Evolutionary conservation across 2,113 vertebrate genomes (phyloP), one percentile per base, ranked within the genome.

Genomic region (Thinocorus orbignyianus): DNA sequence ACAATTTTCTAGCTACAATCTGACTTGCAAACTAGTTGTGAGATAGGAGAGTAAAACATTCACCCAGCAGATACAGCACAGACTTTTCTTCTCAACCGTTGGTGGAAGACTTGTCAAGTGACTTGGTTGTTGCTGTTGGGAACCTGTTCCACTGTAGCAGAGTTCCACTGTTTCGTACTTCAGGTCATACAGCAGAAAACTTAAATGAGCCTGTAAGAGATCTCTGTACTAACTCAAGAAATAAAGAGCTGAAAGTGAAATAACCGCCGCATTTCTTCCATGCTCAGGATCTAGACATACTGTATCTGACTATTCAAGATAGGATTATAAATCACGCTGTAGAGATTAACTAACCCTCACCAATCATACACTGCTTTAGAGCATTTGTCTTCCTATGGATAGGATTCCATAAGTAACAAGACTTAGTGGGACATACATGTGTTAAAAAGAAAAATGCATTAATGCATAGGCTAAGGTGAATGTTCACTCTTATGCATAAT

Each of bases 281-380:
- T 84, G 37, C 73, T 92, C 84, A 91, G 72, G 35, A 95, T 16
- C 24, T 90, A 60, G 5, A 24, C 44, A 90, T 92, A 95, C 78
- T 92, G 64, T 97, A 62, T 86, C 64, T 93, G 89, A 96, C 39
- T 94, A 25, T 81, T 74, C 30, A 48, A 84, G 30, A 89, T 84
- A 86, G 70, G 73, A 96, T 94, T 97, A 96, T 98, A 97, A 97
- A 98, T 98, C 96, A 92, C 68, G 25, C 51, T 85, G 51, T 33
- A 88, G 84, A 97, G 93, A 96, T 97, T 97, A 97, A 96, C 85
- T 91, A 91, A 91, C 54, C 37, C 71, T 97, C 66, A 84, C 64
- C 35, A 90, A 89, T 97, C 95, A 92, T 72, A 96, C 92, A 89
- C 31, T 97, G 52, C 88, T 92, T 93, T 87, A 92, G 58, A 96